Base-by-base conservation (phyloP, 1,140 invertebrate genomes). In the Sinonovacula constricta region DNA sequence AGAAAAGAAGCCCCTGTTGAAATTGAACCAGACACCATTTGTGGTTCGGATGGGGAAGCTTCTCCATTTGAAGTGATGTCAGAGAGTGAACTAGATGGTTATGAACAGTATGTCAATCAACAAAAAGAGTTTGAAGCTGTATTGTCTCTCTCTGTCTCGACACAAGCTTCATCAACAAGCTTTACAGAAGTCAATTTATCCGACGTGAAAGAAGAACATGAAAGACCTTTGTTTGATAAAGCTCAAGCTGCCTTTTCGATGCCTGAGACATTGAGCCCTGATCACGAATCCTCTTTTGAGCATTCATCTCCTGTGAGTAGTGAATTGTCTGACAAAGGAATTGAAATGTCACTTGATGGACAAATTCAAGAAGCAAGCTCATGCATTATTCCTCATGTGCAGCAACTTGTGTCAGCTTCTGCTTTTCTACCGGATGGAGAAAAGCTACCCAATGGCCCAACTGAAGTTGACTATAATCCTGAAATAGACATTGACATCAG, bases 391-490 rank as follows among this genome's bases (percentile, higher is more conserved):
- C 24, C 24, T 53, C 49, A 53, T 22, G 24, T 18, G 49, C 5
- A 53, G 18, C 49, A 7, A 22, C 49, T n/a, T n/a, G n/a, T n/a
- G n/a, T n/a, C n/a, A n/a, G n/a, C n/a, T n/a, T n/a, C n/a, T 45
- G 39, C 7, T 45, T 10, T 45, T 45, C 39, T 18, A 10, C 7
- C 39, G 18, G 39, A 39, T 30, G 57, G 56, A 54, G 49, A 31
- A 39, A 31, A 14, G 18, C 56, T 91, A 39, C 88, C 87, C 68
- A 93, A 93, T 87, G 93, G 92, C 7, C 93, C 93, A 36, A 92
- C 93, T 26, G 93, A 94, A 88, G 91, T 92, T 18, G 93, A 93
- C 56, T 92, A 92, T 80, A 89, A 90, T 79, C 88, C 91, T 65
- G 91, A 92, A 84, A 91, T 89, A 85, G 92, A 91, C 84, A 85